Evolutionary conservation across 2,113 vertebrate species (phyloP), one percentile per base, ranked within the genome.

Genomic region (Oreochromis aureus): DNA sequence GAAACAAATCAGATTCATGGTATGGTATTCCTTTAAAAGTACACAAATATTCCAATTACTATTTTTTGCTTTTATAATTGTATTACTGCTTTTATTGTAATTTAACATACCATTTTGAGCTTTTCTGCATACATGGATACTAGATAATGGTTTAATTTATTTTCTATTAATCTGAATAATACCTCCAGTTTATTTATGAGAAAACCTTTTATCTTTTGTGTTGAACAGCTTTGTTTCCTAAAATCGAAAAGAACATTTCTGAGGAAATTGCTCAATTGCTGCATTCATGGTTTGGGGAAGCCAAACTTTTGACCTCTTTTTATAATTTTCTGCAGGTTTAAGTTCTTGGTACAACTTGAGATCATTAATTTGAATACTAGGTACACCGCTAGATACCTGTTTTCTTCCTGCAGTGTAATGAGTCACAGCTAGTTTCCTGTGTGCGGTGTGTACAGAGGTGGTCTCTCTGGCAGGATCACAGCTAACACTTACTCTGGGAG

Each of bases 51-150:
- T 66, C 6, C 61, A 66, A 36, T 36, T 36, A 10, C 34, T 41
- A 22, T 66, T 11, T 32, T 3, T 66, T 32, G 6, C 32, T 39
- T 22, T 41, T 69, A 41, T 69, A 22, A 8, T 39, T 61, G 30
- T 61, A 61, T 61, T 61, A 61, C 0, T 61, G 58, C 30, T 61
- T 61, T 41, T 8, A 69, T 13, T 69, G 6, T 8, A 69, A 22
- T 69, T 69, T 22, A 9, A 22, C 0, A 39, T 1, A 7, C 6
- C 1, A 39, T 39, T n/a, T 22, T 2, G 0, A 22, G 19, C 2
- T 22, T 39, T 39, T 39, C 10, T 39, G 63, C 13, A 69, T 36
- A 22, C 2, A 41, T 39, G 6, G 1, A 39, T 5, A 11, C 34
- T 69, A 13, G 34, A 22, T 22, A 41, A 69, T 8, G 34, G 19